Evolutionary conservation across 2,797 vertebrate species (phyloP).

Genomic region (Lithobates sylvaticus): DNA sequence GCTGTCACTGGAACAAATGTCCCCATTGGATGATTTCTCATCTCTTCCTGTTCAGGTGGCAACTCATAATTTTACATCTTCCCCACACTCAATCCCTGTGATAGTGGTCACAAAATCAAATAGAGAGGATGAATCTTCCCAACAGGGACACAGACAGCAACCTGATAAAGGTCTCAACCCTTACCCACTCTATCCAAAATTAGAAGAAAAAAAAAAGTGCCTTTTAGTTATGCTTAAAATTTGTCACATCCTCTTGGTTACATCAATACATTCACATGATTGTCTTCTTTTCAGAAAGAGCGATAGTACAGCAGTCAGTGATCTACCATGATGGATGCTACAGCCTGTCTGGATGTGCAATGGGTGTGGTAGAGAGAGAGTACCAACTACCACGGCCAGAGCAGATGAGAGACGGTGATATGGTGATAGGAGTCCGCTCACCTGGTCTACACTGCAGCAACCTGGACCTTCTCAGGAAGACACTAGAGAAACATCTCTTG

Average conservation of each 20-base stretch:
- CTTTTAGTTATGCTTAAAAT: not conserved
- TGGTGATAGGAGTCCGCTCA: constrained; percentile 83
- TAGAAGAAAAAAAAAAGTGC: no score
- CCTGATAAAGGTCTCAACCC: no score
- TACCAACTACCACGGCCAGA: constrained; percentile 74
- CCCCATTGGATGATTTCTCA: no score
- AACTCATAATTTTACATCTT: no score
- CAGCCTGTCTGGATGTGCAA: constrained; percentile 86
- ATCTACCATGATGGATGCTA: constrained; percentile 75
- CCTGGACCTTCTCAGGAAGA: constrained; percentile 81
- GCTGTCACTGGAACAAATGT: no score
- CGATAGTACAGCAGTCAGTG: constrained; percentile 78
- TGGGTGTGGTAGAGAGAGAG: constrained; percentile 83
- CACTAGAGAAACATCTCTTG: constrained; percentile 77
- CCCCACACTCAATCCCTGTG: no score
- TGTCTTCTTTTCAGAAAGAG: constrained; percentile 74
- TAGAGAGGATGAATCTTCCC: no score
- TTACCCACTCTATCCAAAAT: no score
- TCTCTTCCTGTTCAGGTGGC: no score
- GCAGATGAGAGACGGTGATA: constrained; percentile 79
- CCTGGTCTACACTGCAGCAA: constrained; percentile 82
- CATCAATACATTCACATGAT: not conserved
- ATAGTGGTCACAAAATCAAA: no score
- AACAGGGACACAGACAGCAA: no score
- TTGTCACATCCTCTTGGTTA: not conserved